Conservation (phyloP, 2,113 vertebrate species). For the Pterophyllum scalare region DNA sequence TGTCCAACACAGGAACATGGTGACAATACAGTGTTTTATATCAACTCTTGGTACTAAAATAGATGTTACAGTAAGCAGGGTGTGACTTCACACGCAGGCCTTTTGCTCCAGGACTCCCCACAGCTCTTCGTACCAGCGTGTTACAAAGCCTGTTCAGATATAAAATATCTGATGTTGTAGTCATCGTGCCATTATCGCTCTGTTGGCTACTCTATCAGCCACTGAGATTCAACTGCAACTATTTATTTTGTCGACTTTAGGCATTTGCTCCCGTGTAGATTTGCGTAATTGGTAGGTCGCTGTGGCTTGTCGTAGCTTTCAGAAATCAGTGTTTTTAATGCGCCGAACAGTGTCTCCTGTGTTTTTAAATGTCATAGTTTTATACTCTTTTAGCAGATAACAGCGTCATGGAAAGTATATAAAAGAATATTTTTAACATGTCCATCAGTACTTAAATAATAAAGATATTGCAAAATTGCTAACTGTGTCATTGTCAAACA, state of each 20-base stretch:
- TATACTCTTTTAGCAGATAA: slow-evolving; percentile 34
- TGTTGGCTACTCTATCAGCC: slow-evolving; percentile 26
- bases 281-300: slow-evolving; percentile 17
- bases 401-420: slow-evolving; percentile 5
- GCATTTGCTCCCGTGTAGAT: slow-evolving; percentile 39
- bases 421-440: slow-evolving; percentile 45
- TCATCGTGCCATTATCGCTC: slow-evolving; percentile 32
- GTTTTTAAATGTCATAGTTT: slow-evolving; percentile 41
- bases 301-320: slow-evolving; percentile 15
- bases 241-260: slow-evolving; percentile 61
- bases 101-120: slow-evolving; percentile 39
- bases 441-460: slow-evolving; percentile 38
- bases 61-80: slow-evolving; percentile 36
- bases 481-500: background rate
- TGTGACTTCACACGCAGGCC: slow-evolving; percentile 64
- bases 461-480: slow-evolving; percentile 43
- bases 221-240: slow-evolving; percentile 33
- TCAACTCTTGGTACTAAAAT: slow-evolving; percentile 48
- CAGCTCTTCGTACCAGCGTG: slow-evolving; percentile 55
- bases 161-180: slow-evolving; percentile 59
- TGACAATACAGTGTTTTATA: slow-evolving; percentile 48
- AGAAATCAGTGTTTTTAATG: slow-evolving; percentile 12
- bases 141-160: slow-evolving; percentile 63
- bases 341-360: slow-evolving; percentile 20
- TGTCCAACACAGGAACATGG: slow-evolving; percentile 8